phyloP scores from a whole-genome alignment of 2,888 invertebrate species.

The Oscheius myriophilus region DNA sequence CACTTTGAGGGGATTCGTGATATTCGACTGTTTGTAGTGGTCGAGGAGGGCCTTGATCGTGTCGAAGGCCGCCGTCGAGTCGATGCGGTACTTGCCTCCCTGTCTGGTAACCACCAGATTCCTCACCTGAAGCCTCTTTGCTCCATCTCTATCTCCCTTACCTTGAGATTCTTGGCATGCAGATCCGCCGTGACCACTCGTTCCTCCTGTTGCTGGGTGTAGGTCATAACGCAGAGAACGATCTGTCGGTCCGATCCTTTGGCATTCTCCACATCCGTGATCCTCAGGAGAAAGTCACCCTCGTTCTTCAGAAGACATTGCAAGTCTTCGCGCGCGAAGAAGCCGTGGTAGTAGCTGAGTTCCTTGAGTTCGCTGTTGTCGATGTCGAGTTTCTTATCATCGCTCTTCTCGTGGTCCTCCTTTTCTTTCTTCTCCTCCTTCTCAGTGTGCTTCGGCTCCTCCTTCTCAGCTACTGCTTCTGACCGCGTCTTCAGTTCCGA shows the following conservation, averaged over 20 bases:
- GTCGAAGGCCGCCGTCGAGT: background rate
- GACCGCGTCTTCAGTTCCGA: no score
- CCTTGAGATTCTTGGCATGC: no score
- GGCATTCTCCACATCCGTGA: background rate
- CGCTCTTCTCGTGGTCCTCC: no score
- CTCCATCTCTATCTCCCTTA: no score
- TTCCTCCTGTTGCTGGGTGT: no score
- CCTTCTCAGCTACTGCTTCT: no score
- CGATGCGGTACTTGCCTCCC: background rate
- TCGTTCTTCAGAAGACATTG: background rate
- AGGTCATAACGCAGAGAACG: no score
- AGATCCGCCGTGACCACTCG: no score
- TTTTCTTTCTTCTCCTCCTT: no score
- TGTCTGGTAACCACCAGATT: background rate
- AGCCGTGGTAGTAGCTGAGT: constrained; percentile 1
- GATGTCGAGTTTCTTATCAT: no score
- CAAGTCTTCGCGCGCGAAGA: background rate
- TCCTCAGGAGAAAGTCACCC: background rate
- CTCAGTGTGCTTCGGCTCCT: no score
- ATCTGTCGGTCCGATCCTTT: no score
- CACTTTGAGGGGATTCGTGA: background rate
- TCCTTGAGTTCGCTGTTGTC: background rate
- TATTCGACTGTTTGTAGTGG: background rate
- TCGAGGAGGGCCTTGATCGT: constrained; percentile 10
- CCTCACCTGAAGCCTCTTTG: background rate